Evolutionary conservation across 1,140 invertebrate genomes (phyloP), one percentile per base, ranked within the genome.

Genomic region (Heliconius congener): DNA sequence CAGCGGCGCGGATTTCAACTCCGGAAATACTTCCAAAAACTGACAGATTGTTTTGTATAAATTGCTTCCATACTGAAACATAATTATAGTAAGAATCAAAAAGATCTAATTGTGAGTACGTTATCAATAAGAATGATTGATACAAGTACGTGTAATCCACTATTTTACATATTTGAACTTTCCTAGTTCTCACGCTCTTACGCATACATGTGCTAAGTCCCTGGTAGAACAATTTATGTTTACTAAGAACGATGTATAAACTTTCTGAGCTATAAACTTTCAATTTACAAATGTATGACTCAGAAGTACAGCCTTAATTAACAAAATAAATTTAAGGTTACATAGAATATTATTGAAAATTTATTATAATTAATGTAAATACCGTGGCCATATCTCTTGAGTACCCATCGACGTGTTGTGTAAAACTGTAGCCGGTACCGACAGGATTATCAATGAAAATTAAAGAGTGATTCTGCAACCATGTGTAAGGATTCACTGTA

Each of bases 381-480:
- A 72, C 76, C 71, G 70, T 13, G n/a, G 34, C 71, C 71, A 71
- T 71, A 39, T 37, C 9, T 16, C 13, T 71, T 37, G 71, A 71
- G 34, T 6, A 71, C 8, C 71, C 71, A 71, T 71, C 71, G 2
- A 37, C 18, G 3, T 71, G 71, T 37, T 71, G 71, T 71, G 97
- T 97, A 79, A 97, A 97, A 88, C 97, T 97, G 82, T 95, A 97
- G 2, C 97, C 97, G 19, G 97, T 96, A 1, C 97, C 97, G 30
- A 98, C 97, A 1, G 98, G 98, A 89, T 98, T 98, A 86, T 98
- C 98, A 79, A 98, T 97, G 85, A 97, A 98, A 19, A 98, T 86
- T 72, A 98, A 86, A 83, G 97, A 96, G 84, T 97, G 97, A 11
- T 95, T 96, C 34, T 94, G 93, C 73, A 96, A 96, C 98, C 98